These are phyloP conservation scores for Odontesthes bonariensis DNA, from an alignment of 2,113 vertebrate genomes.

Conservation along the genomic window DNA sequence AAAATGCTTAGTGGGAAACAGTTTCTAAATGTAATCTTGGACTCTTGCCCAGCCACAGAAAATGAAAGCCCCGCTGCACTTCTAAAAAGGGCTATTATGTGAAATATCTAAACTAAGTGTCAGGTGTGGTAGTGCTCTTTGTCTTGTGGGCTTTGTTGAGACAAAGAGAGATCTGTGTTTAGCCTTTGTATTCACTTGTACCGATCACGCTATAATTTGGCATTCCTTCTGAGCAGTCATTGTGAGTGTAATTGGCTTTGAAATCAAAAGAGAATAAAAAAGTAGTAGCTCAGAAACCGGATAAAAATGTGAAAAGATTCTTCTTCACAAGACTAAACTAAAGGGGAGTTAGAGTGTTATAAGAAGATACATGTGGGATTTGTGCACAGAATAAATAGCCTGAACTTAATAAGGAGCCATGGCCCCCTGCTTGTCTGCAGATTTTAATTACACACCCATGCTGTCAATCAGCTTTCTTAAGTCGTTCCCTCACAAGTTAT, in stretches of 20 bases:
- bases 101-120: constrained; percentile 61
- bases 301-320: constrained; percentile 55
- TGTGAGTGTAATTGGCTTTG: constrained; percentile 58
- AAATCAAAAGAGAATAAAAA: constrained; percentile 68
- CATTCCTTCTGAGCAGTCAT: constrained; percentile 65
- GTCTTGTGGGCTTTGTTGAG: constrained; percentile 56
- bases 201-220: constrained; percentile 69
- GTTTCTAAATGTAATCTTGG: constrained; percentile 58
- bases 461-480: constrained; percentile 75
- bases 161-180: constrained; percentile 69
- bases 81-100: constrained; percentile 48
- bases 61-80: constrained; percentile 49
- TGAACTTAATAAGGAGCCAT: constrained; percentile 70
- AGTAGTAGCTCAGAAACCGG: constrained; percentile 44
- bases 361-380: constrained; percentile 61
- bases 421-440: constrained; percentile 56
- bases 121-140: constrained; percentile 58
- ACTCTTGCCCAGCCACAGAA: constrained; percentile 61
- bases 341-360: constrained; percentile 37
- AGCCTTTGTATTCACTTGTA: constrained; percentile 65
- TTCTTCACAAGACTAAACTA: constrained; percentile 38
- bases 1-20: constrained; percentile 26
- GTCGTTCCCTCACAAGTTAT: constrained; percentile 59
- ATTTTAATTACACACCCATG: constrained; percentile 73
- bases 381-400: constrained; percentile 33